Conservation (phyloP, 2,113 vertebrate species). For the Triplophysa rosa region DNA sequence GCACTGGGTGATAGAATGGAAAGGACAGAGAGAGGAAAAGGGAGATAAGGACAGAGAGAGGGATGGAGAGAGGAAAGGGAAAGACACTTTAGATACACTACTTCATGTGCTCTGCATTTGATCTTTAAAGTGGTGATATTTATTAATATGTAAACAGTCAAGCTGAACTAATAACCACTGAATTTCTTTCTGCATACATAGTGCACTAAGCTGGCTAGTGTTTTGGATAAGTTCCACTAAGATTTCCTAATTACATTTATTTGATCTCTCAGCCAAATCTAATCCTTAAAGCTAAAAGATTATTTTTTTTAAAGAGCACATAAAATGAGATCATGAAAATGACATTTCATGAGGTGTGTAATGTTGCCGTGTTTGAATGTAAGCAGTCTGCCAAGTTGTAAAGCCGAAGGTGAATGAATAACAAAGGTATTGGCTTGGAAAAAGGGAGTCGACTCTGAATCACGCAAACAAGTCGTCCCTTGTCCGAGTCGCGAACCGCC, state of each 20-base stretch:
- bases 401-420: too few species aligned
- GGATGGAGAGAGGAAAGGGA: neutral
- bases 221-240: neutral
- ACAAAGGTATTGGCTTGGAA: too few species aligned
- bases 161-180: conserved; percentile 9
- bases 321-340: too few species aligned
- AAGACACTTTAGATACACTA: neutral
- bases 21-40: neutral
- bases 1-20: conserved; percentile 70
- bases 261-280: neutral
- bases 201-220: neutral
- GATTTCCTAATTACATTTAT: neutral
- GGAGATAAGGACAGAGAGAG: neutral
- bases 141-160: neutral
- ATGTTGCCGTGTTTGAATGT: too few species aligned
- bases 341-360: too few species aligned
- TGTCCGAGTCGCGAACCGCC: too few species aligned
- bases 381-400: too few species aligned
- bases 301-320: too few species aligned
- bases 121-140: neutral
- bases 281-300: neutral
- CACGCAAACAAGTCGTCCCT: too few species aligned
- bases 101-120: neutral
- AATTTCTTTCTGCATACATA: neutral
- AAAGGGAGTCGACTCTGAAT: too few species aligned